Base-by-base conservation (phyloP, 2,797 vertebrate genomes). In the Orientallactaga sibirica region DNA sequence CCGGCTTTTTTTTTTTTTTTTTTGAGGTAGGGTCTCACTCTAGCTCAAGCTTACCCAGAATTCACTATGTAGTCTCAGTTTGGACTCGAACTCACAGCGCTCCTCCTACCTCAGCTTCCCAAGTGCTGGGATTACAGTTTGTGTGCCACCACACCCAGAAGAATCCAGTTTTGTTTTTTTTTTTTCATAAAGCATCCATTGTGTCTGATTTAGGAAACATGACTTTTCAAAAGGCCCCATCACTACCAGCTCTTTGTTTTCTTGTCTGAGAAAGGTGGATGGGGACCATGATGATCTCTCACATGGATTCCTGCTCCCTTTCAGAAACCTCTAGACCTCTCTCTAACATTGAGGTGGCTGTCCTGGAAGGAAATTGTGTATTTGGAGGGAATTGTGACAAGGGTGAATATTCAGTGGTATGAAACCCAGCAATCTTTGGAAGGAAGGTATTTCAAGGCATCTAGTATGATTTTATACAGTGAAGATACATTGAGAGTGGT, bases 381-480 rank as follows among this genome's bases (percentile, higher is more conserved):
- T 75, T 87, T 43, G 71, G 86, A 86, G 67, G 58, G 75, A 88
- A 91, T 5, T 73, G 24, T 37, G 24, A 81, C 88, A 52, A 16
- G 14, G 37, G 24, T 61, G 61, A 37, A 48, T 14, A 5, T 70
- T 87, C 70, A 70, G 14, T 55, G 16, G 48, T 55, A 27, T 68
- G 55, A 91, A 41, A 43, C 24, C 27, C 48, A 29, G 73, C 64
- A 75, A 67, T 61, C 70, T 95, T 93, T 68, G 74, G 58, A 85
- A 78, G 55, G 68, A 74, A 90, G 7, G n/a, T 25, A 83, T 67
- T 80, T 89, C 70, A 88, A 85, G 37, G 80, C 61, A 78, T 80
- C 87, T 84, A 58, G 22, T 67, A 66, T 20, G 29, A 64, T 85
- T 93, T 71, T 90, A 20, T 82, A 29, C 91, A 43, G 77, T 52